Base-by-base conservation (phyloP, 2,113 vertebrate genomes). In the Dicaeum eximium region DNA sequence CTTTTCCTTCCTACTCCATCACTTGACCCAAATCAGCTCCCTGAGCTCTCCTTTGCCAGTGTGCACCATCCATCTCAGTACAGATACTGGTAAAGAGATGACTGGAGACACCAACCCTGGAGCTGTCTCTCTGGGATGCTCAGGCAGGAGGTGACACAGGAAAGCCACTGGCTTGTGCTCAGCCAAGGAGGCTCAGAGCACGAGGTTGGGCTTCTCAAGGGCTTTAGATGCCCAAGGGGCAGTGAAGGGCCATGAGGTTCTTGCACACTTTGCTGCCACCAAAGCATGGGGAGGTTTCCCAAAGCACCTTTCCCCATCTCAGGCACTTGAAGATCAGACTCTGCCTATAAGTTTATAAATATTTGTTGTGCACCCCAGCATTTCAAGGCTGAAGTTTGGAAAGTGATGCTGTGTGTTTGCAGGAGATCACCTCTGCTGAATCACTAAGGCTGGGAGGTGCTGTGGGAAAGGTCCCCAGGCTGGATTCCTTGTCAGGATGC, bases 191-290 rank as follows among this genome's bases (percentile, higher is more conserved):
- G 33, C 73, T 75, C 58, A 28, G 66, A 42, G 65, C 11, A 44
- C 57, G 18, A 22, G 23, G 37, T 0, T 1, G 6, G 37, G 16
- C 40, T 91, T 56, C 57, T 60, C 71, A 42, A 33, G 47, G 33
- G 42, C 4, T 21, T 62, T 31, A 44, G 60, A 28, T 28, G 48
- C 27, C 51, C 0, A 1, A 35, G 40, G 24, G 40, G 13, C 0
- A 2, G 15, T 4, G 11, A 79, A 51, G 66, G 69, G 40, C 79
- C 1, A 1, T 0, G 0, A 21, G 30, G 40, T 45, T 90, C 62
- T 69, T 11, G 18, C 25, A 33, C 42, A 25, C 31, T 62, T 33
- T 33, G 72, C 80, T 65, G n/a, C 37, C 56, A 60, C 66, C 27
- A 44, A 15, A 12, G 24, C 40, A 37, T 0, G 0, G 15, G 28